Evolutionary conservation across 1,140 invertebrate genomes (phyloP).

Genomic region (Drosophila asahinai): DNA sequence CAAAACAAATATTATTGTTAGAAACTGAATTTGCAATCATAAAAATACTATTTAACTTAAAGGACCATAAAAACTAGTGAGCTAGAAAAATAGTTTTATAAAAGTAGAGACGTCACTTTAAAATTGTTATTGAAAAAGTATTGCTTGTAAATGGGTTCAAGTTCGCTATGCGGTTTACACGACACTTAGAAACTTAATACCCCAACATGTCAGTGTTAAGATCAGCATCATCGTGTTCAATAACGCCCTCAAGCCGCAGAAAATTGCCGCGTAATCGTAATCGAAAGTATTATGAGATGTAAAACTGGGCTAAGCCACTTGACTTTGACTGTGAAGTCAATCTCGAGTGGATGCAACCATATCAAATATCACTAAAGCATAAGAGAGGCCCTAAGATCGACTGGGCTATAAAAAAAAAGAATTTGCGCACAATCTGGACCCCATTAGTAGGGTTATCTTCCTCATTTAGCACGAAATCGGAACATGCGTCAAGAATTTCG

Average conservation of each 20-base stretch:
- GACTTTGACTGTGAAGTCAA: conserved; percentile 66
- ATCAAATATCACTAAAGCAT: conserved; percentile 17
- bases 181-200: conserved; percentile 36
- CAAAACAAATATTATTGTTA: background rate
- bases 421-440: conserved; percentile 8
- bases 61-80: background rate
- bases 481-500: conserved; percentile 19
- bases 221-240: conserved; percentile 41
- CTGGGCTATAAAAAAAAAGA: background rate
- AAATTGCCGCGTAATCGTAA: conserved; percentile 34
- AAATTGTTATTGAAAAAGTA: conserved; percentile 29
- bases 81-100: conserved; percentile 19
- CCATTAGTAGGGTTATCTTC: conserved; percentile 38
- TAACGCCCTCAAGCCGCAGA: conserved; percentile 31
- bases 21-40: background rate
- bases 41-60: conserved; percentile 5
- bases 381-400: background rate
- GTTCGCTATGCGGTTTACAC: conserved; percentile 38
- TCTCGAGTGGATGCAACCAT: background rate
- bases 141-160: conserved; percentile 31
- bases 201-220: conserved; percentile 51
- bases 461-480: background rate
- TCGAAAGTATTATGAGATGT: conserved; percentile 25
- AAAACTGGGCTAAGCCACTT: conserved; percentile 60
- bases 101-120: conserved; percentile 21